Base-by-base conservation (phyloP, 2,888 invertebrate genomes). In the Rhingia rostrata region DNA sequence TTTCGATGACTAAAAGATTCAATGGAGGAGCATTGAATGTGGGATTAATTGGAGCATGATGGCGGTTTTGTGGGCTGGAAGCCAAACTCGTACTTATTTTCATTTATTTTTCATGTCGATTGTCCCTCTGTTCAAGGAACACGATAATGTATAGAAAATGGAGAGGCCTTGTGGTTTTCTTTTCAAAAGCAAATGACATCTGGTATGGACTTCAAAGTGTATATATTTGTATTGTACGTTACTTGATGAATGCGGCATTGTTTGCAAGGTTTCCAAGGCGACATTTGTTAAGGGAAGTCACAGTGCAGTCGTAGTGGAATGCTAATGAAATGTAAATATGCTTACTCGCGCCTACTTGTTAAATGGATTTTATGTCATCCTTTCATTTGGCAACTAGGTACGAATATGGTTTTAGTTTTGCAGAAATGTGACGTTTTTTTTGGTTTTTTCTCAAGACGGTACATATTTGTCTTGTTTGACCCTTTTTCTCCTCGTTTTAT, bases 1-100 rank as follows among this genome's bases (percentile, higher is more conserved):
- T 69, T 69, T 61, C 61, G 67, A 77, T 77, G 77, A 77, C 77
- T 77, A 61, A 69, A 69, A 61, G 60, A 77, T 54, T 60, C 51
- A 56, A 66, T 53, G 51, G 35, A 37, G 47, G 14, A 43, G 58
- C 53, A 54, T 37, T 9, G 14, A 64, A 64, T 64, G 54, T 64
- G 64, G 58, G 74, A 12, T 58, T 49, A 51, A 41, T 56, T 64
- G 54, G 37, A 41, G 10, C 51, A 72, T 12, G 45, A 43, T 61
- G 43, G 6, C 9, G 61, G 39, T 12, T 56, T 58, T 35, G 32
- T 58, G 39, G 14, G 43, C 49, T 49, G 32, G 14, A 53, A 67
- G 35, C 37, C 47, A 69, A 22, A 63, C 61, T 63, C 22, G 37
- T 63, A n/a, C 33, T 30, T 12, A 4, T 9, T 60, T 37, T 43